A percentile compares a stretch with the other conserved stretches of the same genome.
Conservation (phyloP, 2,888 invertebrate species). For the Dynastes hyllus region DNA sequence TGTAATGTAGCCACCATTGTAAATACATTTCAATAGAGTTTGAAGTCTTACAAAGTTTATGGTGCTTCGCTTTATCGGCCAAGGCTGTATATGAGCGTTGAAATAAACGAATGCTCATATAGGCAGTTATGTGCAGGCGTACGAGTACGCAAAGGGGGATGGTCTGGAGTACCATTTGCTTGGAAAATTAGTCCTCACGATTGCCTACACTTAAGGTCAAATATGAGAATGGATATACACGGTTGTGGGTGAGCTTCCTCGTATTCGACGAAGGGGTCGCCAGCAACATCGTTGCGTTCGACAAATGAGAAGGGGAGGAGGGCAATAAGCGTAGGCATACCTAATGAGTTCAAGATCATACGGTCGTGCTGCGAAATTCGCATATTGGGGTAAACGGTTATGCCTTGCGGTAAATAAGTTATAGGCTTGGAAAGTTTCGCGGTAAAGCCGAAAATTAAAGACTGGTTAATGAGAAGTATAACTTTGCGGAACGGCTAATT, state of each 20-base stretch:
- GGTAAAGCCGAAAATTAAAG: neutral
- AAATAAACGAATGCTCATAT: neutral
- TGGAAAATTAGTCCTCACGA: neutral
- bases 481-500: neutral
- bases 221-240: neutral
- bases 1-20: no score
- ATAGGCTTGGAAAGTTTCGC: neutral
- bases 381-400: neutral
- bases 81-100: no score
- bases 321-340: neutral
- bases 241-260: no score
- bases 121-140: neutral
- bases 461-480: neutral
- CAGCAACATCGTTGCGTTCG: no score
- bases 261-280: no score
- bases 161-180: neutral
- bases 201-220: neutral
- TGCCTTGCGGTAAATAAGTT: neutral
- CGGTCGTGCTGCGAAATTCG: neutral
- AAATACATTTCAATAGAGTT: no score
- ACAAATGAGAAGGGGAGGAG: neutral
- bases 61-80: no score
- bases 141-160: neutral
- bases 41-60: no score
- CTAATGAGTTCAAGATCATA: neutral